Evolutionary conservation across 2,797 vertebrate species (phyloP), one percentile per base, ranked within the genome.

Genomic region (Xenentodon cancila): DNA sequence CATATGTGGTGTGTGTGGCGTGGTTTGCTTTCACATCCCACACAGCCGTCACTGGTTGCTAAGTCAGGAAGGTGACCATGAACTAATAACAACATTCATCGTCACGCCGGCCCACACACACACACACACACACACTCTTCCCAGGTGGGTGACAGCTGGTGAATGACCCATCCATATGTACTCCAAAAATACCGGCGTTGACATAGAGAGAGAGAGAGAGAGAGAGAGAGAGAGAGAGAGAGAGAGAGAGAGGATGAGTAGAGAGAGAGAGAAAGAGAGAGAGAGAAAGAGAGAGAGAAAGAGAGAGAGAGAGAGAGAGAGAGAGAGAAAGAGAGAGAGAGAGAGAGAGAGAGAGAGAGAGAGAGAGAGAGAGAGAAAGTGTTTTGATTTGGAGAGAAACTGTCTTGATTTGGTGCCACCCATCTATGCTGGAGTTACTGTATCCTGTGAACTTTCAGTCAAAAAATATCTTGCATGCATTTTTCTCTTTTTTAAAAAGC

Each of bases 111-210:
- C 85, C 40, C 45, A 64, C 53, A 43, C 45, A 64, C 53, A 43
- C 44, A 56, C 46, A 50, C 48, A n/a, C 51, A 52, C 69, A 34
- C 50, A 56, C 72, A 42, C 71, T 78, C 80, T 68, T 86, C 79
- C 90, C 88, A 92, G 91, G 88, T 90, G 90, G 87, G 83, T 85
- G 85, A 61, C 89, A 91, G 91, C 91, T 91, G 90, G 81, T 88
- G 85, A 88, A 80, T 69, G 83, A 89, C 69, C 70, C 22, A 30
- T 86, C 79, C 71, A 46, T 59, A 25, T 83, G 82, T 21, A 54
- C 80, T 75, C 81, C 82, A 85, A 89, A 89, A 90, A 89, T 90
- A 91, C 81, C 81, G 37, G 70, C 45, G 61, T 43, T 83, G 84
- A 88, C 85, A 78, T 62, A 19, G 53, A n/a, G 57, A 79, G 71